These are phyloP conservation scores for Caenorhabditis japonica DNA, from an alignment of 2,888 invertebrate species.

Conservation along the genomic window DNA sequence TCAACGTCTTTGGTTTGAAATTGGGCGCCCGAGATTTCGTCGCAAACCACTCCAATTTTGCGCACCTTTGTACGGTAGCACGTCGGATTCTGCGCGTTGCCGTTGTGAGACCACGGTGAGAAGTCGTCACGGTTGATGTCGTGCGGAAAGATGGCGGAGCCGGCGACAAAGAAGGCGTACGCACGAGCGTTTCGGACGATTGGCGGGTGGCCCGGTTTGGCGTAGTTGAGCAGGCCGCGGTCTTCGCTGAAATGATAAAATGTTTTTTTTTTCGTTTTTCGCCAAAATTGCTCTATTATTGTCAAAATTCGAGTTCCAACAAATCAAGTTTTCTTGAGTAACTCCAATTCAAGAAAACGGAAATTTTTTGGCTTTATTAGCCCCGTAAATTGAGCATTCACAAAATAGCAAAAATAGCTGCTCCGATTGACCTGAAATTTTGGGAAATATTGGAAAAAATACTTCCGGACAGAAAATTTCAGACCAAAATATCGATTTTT, in stretches of 20 bases:
- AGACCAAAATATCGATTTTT: no score
- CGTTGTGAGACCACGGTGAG: conserved; percentile 66
- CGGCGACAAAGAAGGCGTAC: conserved; percentile 65
- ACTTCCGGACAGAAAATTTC: no score
- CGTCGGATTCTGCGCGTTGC: conserved; percentile 57
- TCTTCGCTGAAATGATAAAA: conserved; percentile 62
- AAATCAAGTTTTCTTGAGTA: no score
- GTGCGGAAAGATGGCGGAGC: conserved; percentile 60
- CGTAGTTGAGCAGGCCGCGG: conserved; percentile 56
- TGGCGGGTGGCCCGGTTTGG: conserved; percentile 60
- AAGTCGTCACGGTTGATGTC: conserved; percentile 67
- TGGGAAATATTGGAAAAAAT: no score
- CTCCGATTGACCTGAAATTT: no score
- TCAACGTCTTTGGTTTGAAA: conserved; percentile 57
- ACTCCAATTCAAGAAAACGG: no score
- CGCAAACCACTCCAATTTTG: conserved; percentile 54
- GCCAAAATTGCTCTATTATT: no score
- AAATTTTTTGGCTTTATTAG: no score
- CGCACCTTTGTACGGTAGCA: conserved; percentile 64
- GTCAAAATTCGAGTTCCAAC: no score
- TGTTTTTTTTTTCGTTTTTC: no score
- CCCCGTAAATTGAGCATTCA: no score
- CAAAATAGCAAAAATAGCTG: no score
- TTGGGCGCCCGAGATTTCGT: conserved; percentile 32
- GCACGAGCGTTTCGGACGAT: conserved; percentile 58